These are phyloP conservation scores for Geophilus truncorum DNA, from an alignment of 2,888 invertebrate species.

Conservation along the genomic window DNA sequence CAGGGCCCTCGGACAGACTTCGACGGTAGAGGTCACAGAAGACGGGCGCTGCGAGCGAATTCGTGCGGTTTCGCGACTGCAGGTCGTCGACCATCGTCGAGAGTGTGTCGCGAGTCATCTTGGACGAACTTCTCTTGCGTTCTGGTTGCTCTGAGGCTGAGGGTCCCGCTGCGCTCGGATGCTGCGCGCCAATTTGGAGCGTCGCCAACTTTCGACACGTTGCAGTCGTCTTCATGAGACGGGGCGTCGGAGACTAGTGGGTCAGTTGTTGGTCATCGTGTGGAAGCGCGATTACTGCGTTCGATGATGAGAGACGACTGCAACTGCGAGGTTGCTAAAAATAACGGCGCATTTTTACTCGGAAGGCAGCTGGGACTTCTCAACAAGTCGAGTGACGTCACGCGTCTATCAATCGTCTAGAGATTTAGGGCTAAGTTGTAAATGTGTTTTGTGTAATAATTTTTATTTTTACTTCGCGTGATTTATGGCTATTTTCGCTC, in stretches of 20 bases:
- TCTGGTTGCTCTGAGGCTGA: neutral
- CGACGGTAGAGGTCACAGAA: constrained; percentile 22
- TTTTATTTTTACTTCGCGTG: too few species aligned
- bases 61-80: neutral
- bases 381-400: neutral
- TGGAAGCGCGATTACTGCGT: too few species aligned
- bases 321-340: neutral
- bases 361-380: neutral
- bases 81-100: neutral
- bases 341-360: neutral
- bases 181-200: neutral
- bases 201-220: neutral
- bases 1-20: constrained; percentile 28
- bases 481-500: too few species aligned
- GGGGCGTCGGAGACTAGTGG: neutral
- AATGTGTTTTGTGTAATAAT: too few species aligned
- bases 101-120: neutral
- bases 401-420: neutral
- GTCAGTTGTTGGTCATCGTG: neutral
- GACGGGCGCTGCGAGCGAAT: neutral
- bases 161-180: neutral
- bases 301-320: neutral
- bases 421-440: too few species aligned
- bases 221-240: neutral
- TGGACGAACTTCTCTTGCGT: neutral